Conservation (phyloP, 2,888 invertebrate genomes). For the Agonopterix arenella region DNA sequence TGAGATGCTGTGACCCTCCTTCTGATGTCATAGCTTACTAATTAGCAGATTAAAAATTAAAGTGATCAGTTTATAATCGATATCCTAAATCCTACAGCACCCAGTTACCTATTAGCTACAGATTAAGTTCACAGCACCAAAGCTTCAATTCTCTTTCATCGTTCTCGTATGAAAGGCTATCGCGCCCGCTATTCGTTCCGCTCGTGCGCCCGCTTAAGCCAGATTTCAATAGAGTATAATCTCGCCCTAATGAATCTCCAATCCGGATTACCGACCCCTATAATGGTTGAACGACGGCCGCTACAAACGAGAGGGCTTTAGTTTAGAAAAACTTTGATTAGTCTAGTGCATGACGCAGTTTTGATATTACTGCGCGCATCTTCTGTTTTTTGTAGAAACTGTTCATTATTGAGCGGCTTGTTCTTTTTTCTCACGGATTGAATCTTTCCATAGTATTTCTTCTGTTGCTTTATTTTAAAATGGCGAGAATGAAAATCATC, state of each 20-base stretch:
- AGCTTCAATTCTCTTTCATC: neutral
- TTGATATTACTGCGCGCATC: neutral
- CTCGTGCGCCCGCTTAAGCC: conserved; percentile 55
- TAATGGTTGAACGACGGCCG: conserved; percentile 55
- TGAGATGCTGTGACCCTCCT: too few species aligned
- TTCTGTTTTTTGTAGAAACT: neutral
- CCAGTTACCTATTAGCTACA: neutral
- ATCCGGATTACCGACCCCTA: conserved; percentile 71
- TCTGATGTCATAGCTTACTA: too few species aligned
- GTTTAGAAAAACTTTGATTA: conserved; percentile 67
- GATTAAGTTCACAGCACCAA: neutral
- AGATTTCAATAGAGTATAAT: conserved; percentile 77
- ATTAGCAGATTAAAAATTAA: too few species aligned
- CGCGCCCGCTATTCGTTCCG: conserved; percentile 31
- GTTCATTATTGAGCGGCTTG: too few species aligned
- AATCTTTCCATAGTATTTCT: too few species aligned
- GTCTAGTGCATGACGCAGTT: conserved; percentile 29
- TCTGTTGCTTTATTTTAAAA: too few species aligned
- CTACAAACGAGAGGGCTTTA: conserved; percentile 56
- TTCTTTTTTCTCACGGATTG: too few species aligned
- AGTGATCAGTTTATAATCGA: too few species aligned
- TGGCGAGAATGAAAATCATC: too few species aligned
- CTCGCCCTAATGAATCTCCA: conserved; percentile 76
- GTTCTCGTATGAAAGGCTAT: neutral
- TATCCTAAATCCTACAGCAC: too few species aligned